phyloP scores from a whole-genome alignment of 1,140 invertebrate species.

The Panagrolaimus sp. region DNA sequence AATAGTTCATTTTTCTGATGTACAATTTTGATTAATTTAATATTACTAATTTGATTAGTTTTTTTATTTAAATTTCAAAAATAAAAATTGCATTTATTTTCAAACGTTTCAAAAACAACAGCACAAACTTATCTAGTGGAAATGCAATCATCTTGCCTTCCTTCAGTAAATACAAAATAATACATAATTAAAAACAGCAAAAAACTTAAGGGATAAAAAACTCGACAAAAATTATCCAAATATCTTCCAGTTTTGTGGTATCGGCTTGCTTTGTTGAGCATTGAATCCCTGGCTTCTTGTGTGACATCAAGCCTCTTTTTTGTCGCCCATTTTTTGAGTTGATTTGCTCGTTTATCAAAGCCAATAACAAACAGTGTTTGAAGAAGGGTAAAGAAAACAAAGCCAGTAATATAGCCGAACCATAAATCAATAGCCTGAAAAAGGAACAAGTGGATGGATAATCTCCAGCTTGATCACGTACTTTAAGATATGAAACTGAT shows the following conservation, averaged over 20 bases:
- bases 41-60: too few relatives aligned
- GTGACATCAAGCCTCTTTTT: slow-evolving; percentile 53
- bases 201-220: slow-evolving; percentile 56
- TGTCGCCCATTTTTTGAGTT: slow-evolving; percentile 52
- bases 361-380: slow-evolving; percentile 57
- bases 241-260: slow-evolving; percentile 55
- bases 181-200: slow-evolving; percentile 55
- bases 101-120: too few relatives aligned
- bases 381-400: slow-evolving; percentile 56
- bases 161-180: slow-evolving; percentile 57
- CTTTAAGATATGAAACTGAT: slow-evolving; percentile 57
- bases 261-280: slow-evolving; percentile 46
- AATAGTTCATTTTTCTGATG: too few relatives aligned
- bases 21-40: too few relatives aligned
- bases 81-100: too few relatives aligned
- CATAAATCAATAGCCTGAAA: slow-evolving; percentile 56
- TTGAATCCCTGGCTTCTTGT: slow-evolving; percentile 49
- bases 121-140: slow-evolving; percentile 36
- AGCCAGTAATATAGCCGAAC: slow-evolving; percentile 58
- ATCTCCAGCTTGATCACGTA: not conserved
- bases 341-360: slow-evolving; percentile 56
- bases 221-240: slow-evolving; percentile 56
- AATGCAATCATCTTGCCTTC: slow-evolving; percentile 55
- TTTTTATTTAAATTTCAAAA: too few relatives aligned
- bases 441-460: not conserved